Percentiles rank a stretch among this genome's conserved stretches.
Evolutionary conservation across 2,888 invertebrate genomes (phyloP).

Genomic region (Polyploca ridens): DNA sequence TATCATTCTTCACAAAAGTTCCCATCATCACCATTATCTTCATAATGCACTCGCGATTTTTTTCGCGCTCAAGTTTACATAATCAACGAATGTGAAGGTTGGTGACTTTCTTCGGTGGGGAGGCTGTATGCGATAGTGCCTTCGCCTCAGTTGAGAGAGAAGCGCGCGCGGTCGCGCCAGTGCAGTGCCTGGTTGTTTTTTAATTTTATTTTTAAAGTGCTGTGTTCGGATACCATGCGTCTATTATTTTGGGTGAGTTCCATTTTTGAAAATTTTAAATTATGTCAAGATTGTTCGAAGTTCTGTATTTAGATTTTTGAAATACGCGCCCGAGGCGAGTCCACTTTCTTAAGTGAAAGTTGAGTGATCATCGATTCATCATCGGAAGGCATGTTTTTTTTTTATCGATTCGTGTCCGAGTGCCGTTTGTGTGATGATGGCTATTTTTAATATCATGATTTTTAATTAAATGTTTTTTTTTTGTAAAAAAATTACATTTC

Average conservation of each 20-base stretch:
- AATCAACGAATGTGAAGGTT: conserved; percentile 78
- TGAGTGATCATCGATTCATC: conserved; percentile 55
- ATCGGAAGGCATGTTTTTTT: conserved; percentile 55
- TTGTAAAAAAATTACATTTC: background rate
- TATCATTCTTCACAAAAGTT: conserved; percentile 16
- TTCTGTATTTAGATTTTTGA: conserved; percentile 13
- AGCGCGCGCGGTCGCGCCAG: conserved; percentile 76
- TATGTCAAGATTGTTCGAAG: conserved; percentile 16
- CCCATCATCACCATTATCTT: conserved; percentile 39
- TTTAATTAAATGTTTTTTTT: background rate
- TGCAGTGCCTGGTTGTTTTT: conserved; percentile 63
- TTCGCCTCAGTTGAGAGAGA: conserved; percentile 65
- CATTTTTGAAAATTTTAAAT: conserved; percentile 31
- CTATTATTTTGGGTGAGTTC: conserved; percentile 77
- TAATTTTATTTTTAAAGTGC: conserved; percentile 61
- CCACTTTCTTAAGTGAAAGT: conserved; percentile 75
- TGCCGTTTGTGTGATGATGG: conserved; percentile 40
- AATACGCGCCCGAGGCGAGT: conserved; percentile 34
- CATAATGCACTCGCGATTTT: conserved; percentile 71
- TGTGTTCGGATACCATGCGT: conserved; percentile 80
- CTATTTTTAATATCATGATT: conserved; percentile 28
- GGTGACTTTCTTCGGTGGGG: conserved; percentile 72
- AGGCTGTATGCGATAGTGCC: conserved; percentile 56
- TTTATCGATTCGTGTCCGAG: conserved; percentile 53
- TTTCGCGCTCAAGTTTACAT: conserved; percentile 69